Base-by-base conservation (phyloP, 2,113 vertebrate species). In the Salvelinus fontinalis region DNA sequence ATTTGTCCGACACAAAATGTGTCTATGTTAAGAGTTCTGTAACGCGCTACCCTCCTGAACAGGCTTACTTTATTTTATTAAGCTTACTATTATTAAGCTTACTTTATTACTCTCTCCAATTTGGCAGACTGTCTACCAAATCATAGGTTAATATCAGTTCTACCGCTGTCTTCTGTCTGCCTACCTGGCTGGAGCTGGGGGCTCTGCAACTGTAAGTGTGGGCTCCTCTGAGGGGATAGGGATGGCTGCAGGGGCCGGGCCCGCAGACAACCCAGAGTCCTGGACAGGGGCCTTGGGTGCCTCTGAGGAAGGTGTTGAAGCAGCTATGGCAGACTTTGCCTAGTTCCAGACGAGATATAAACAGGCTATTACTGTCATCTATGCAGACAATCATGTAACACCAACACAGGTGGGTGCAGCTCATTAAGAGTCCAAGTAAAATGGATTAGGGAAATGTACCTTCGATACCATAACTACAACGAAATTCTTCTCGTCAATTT, bases 381-480 rank as follows among this genome's bases (percentile, higher is more conserved):
- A 20, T 18, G 54, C 13, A 57, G 7, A 62, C 18, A 62, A 62
- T 62, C 18, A 62, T 54, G 18, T 16, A 20, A n/a, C 54, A n/a
- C 18, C n/a, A 11, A 11, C 2, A 2, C 8, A 22, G 22, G n/a
- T 62, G n/a, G 7, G 13, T 20, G 54, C 5, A 20, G 3, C 20
- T 11, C 14, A 27, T 27, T 16, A 67, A 34, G 13, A 13, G 27
- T 20, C 20, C 14, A 18, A 54, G 51, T 54, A 6, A 54, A 11
- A 24, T 29, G 14, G 3, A 74, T 69, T 9, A 54, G 51, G n/a
- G 7, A 49, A 2, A 44, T 64, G 88, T 81, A 97, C 96, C 96
- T 96, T 96, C 70, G 96, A 96, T 84, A 97, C 96, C 97, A 98
- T 97, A 78, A 97, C 95, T 0, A 96, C 96, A 67, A 97, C 95